A percentile compares a stretch with the other conserved stretches of the same genome.
Evolutionary conservation across 1,140 invertebrate genomes (phyloP).

Genomic region (Drosophila funebris): DNA sequence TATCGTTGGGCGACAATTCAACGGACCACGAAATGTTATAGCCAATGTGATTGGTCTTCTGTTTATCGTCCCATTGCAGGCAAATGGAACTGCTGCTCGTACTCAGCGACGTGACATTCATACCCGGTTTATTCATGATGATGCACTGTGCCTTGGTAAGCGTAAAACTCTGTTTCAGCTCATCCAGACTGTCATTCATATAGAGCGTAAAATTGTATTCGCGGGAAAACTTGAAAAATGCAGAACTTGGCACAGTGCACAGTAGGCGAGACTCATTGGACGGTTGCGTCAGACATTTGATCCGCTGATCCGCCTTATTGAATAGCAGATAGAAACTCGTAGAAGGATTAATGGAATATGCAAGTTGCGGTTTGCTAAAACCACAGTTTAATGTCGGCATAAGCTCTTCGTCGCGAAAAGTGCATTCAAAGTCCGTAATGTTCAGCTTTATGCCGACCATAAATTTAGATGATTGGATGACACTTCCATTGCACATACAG

Average conservation of each 20-base stretch:
- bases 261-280: neutral
- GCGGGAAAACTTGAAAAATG: neutral
- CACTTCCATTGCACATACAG: constrained; percentile 2
- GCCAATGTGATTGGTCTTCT: neutral
- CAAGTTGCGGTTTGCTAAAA: neutral
- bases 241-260: neutral
- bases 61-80: neutral
- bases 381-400: neutral
- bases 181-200: neutral
- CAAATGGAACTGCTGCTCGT: neutral
- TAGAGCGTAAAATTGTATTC: neutral
- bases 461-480: too few species aligned
- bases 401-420: neutral
- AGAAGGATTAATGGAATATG: neutral
- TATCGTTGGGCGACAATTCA: neutral
- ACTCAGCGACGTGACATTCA: neutral
- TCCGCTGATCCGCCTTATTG: too few species aligned
- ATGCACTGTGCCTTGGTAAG: neutral
- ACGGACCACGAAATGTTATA: neutral
- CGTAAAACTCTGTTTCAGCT: neutral
- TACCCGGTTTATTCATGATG: neutral
- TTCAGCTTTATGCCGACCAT: neutral
- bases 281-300: too few species aligned
- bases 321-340: neutral
- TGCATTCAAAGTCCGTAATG: neutral